Percentiles rank a stretch among this genome's conserved stretches.
phyloP scores from a whole-genome alignment of 1,140 invertebrate genomes.

The Lysiphlebus fabarum region DNA sequence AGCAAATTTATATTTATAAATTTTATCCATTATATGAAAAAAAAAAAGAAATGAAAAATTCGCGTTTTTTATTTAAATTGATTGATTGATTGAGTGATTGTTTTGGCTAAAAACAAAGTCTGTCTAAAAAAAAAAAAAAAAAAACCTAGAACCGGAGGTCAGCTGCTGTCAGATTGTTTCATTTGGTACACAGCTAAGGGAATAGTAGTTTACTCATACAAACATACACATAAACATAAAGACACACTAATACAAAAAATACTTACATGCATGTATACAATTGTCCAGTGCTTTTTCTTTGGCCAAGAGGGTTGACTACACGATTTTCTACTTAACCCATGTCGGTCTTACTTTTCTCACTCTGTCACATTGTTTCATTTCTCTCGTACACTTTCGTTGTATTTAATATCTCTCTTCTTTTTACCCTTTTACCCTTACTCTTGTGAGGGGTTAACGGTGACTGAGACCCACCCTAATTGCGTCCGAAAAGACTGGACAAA shows the following conservation, averaged over 20 bases:
- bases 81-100: too few relatives aligned
- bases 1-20: too few relatives aligned
- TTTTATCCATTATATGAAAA: too few relatives aligned
- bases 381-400: too few relatives aligned
- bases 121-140: constrained; percentile 25
- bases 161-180: constrained; percentile 43
- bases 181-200: constrained; percentile 30
- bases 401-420: too few relatives aligned
- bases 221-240: neutral
- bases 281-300: neutral
- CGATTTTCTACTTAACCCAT: constrained; percentile 56
- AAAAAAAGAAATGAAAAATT: too few relatives aligned
- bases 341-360: constrained; percentile 34
- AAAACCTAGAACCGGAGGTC: constrained; percentile 36
- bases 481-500: constrained; percentile 56
- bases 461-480: constrained; percentile 55
- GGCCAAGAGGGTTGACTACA: constrained; percentile 45
- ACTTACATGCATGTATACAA: constrained; percentile 1
- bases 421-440: too few relatives aligned
- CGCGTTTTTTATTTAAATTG: too few relatives aligned
- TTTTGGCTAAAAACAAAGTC: too few relatives aligned
- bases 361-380: constrained; percentile 7
- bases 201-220: constrained; percentile 31
- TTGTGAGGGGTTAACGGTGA: constrained; percentile 33
- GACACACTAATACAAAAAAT: neutral